Percentiles rank a stretch among this genome's conserved stretches.
Conservation (phyloP, 2,797 vertebrate species). For the Xenopus petersii region DNA sequence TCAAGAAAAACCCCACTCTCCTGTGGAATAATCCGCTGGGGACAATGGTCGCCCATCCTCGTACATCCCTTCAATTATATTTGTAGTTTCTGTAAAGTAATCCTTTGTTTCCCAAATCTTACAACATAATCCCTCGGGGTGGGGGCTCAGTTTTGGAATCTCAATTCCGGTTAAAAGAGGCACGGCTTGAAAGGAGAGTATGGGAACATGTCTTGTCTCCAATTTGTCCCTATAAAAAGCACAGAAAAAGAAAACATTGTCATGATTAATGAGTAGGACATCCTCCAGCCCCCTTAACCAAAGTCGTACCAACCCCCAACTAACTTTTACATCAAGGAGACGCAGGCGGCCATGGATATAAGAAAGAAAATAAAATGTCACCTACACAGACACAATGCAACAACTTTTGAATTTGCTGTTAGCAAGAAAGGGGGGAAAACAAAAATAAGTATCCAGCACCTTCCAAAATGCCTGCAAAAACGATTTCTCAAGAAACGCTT, state of each 20-base stretch:
- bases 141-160: conserved; percentile 6
- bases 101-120: not conserved
- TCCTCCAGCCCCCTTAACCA: not conserved
- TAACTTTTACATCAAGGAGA: too few relatives aligned
- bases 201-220: conserved; percentile 34
- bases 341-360: too few relatives aligned
- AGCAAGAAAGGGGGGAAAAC: not conserved
- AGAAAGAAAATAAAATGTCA: not conserved
- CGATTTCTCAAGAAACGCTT: not conserved
- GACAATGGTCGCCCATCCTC: not conserved
- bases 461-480: conserved; percentile 5
- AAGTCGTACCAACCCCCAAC: not conserved
- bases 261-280: not conserved
- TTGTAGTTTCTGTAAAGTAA: not conserved
- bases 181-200: conserved; percentile 15
- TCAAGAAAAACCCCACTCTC: not conserved
- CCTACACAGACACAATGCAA: not conserved
- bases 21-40: not conserved
- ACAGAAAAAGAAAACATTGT: conserved; percentile 4
- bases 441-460: not conserved
- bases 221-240: conserved; percentile 19
- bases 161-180: conserved; percentile 16
- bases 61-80: conserved; percentile 15
- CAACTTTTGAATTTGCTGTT: not conserved
- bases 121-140: not conserved